Base-by-base conservation (phyloP, 2,113 vertebrate species). In the Jacana jacana region DNA sequence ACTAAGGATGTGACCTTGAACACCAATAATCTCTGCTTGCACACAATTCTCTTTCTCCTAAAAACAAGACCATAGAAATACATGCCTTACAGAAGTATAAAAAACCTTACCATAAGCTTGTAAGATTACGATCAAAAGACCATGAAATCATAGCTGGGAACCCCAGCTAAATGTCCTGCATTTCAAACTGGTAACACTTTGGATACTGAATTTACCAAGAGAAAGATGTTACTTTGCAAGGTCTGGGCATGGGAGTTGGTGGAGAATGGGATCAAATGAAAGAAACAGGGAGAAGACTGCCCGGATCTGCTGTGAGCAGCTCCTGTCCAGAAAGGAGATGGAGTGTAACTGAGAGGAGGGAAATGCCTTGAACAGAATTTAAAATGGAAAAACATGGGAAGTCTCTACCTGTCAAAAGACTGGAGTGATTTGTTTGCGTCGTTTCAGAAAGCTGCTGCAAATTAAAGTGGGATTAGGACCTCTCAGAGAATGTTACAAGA, bases 391-490 rank as follows among this genome's bases (percentile, higher is more conserved):
- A 94, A 24, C 46, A 78, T 0, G 0, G 27, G 27, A 57, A 87
- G 65, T 40, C 61, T 87, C 66, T 72, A 48, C 39, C 25, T 69
- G 52, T 81, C 52, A 91, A 60, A 91, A 70, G 42, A 42, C 55
- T 75, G 65, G 46, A 92, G 9, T 3, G 19, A 81, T 91, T 89
- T 81, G 27, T 63, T 84, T 5, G 8, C 40, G 72, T 60, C 52
- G 40, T 95, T 92, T 76, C 91, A 87, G 77, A 33, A 73, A 89
- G 30, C 42, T 86, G 68, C 24, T 88, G 58, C 80, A 93, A 97
- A 95, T 79, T 69, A 55, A 81, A 95, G 57, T 27, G 70, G 79
- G 52, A 88, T 92, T 91, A 89, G 61, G n/a, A 81, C 46, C 27
- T 95, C 80, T 91, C 72, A 86, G 28, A 86, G 89, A 90, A 86